Base-by-base conservation (phyloP, 2,113 vertebrate species). In the Psittacula cyanocephala region DNA sequence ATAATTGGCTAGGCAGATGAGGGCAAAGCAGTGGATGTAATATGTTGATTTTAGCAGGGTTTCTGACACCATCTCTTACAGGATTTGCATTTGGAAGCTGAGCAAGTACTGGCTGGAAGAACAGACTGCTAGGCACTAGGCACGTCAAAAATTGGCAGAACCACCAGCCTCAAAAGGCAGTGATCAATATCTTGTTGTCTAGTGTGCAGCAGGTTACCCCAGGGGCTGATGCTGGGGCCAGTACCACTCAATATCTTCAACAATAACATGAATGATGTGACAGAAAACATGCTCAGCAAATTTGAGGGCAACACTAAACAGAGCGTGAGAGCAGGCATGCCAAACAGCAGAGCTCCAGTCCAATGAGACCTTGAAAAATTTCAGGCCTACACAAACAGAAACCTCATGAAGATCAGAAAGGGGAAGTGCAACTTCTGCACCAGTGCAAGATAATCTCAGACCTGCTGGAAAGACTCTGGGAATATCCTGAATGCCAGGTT, bases 251-350 rank as follows among this genome's bases (percentile, higher is more conserved):
- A 74, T 39, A 88, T 31, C 53, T 92, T 94, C 11, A 83, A 53
- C 19, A 88, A 31, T n/a, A 90, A 44, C 50, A 23, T 15, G 82
- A 90, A 41, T 13, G 86, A 88, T 88, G 82, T 63, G 88, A 83
- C 82, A 92, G 91, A 28, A 95, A 93, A 93, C 82, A 83, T 0
- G 1, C 53, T 88, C 71, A 88, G 95, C 79, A 94, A 68, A 86
- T 80, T 41, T 15, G 47, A 86, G 63, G 29, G 44, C 75, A 78
- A 65, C 5, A 0, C 27, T 53, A 13, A 83, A 69, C 55, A 74
- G 52, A 69, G 29, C 13, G 31, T 7, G 4, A 85, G 55, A 37
- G 39, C 6, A 3, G n/a, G 14, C 52, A 10, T 8, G 13, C 35
- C 90, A 88, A 90, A 70, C 64, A 59, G 76, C 67, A 81, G 35